phyloP scores from a whole-genome alignment of 2,113 vertebrate genomes.

The Miniopterus natalensis region DNA sequence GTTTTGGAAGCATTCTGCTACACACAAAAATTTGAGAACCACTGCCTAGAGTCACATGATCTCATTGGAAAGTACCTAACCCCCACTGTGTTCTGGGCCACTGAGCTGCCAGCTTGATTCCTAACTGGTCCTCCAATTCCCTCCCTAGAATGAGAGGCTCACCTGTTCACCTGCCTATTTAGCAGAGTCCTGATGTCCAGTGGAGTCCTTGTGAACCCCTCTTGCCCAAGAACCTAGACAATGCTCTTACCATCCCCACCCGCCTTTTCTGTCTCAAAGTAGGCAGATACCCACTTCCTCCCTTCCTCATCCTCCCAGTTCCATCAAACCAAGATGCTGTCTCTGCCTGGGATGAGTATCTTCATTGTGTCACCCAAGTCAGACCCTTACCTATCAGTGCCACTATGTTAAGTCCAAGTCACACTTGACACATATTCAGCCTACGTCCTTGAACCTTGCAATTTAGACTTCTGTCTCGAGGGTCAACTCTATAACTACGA shows the following conservation, averaged over 20 bases:
- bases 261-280: conserved; percentile 10
- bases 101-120: not conserved
- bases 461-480: not conserved
- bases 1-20: conserved; percentile 18
- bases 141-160: not conserved
- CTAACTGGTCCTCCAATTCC: not conserved
- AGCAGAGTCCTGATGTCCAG: conserved; percentile 3
- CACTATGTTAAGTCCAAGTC: conserved; percentile 36
- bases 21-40: conserved; percentile 18
- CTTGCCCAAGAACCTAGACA: not conserved
- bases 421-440: not conserved
- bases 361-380: not conserved
- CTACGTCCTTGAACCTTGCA: conserved; percentile 26
- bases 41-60: not conserved
- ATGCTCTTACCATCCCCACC: not conserved
- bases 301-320: not conserved
- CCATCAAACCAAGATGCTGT: conserved; percentile 22
- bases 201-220: not conserved
- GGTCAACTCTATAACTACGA: not conserved
- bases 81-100: not conserved
- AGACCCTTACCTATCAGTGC: not conserved
- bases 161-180: not conserved
- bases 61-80: not conserved
- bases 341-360: not conserved
- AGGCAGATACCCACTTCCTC: not conserved